phyloP scores from a whole-genome alignment of 2,797 vertebrate genomes.

The Notolepis coatsorum region DNA sequence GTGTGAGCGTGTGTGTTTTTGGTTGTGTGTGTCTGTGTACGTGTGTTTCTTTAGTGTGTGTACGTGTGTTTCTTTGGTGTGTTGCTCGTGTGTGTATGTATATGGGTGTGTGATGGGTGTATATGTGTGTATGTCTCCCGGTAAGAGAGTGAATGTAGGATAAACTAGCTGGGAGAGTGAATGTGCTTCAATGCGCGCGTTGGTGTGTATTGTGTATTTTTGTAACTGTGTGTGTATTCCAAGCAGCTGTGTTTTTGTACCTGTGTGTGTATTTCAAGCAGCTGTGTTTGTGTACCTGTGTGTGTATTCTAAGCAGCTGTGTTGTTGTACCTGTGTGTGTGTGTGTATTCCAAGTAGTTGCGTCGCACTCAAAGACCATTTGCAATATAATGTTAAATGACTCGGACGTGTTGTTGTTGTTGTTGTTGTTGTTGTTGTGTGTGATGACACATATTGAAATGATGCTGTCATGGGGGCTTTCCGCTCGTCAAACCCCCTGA shows the following conservation, averaged over 20 bases:
- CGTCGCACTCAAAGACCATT: too few species aligned
- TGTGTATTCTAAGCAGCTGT: not conserved
- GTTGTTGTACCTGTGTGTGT: not conserved
- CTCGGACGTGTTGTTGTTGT: too few species aligned
- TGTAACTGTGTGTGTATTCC: not conserved
- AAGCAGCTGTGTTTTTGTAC: not conserved
- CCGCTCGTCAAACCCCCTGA: too few species aligned
- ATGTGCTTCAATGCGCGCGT: not conserved
- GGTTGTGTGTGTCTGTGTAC: not conserved
- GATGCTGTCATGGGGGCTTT: too few species aligned
- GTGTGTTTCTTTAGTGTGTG: not conserved
- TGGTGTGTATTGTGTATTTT: not conserved
- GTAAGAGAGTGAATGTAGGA: not conserved
- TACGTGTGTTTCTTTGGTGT: constrained; percentile 3
- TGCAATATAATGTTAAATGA: too few species aligned
- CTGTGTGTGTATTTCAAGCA: not conserved
- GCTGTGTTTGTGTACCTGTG: not conserved
- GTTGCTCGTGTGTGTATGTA: not conserved
- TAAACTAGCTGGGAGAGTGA: too few species aligned
- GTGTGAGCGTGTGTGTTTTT: not conserved
- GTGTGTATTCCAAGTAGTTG: not conserved
- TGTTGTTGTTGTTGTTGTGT: too few species aligned
- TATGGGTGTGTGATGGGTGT: not conserved
- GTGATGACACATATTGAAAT: too few species aligned
- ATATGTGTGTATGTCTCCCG: not conserved